Conservation (phyloP, 2,888 invertebrate species). For the Sinodicranocentrus sp. region DNA sequence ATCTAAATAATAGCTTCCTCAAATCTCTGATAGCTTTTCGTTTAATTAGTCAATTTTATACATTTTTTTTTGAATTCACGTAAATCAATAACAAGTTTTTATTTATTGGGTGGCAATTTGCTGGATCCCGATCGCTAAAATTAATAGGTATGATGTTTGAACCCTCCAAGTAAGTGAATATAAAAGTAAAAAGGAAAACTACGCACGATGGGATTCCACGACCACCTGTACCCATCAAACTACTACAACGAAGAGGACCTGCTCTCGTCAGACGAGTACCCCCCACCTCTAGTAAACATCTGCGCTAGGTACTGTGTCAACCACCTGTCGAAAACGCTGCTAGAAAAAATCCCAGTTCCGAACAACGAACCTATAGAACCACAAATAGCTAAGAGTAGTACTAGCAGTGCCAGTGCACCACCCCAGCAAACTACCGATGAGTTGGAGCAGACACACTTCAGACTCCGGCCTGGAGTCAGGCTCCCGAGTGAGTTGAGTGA, state of each 20-base stretch:
- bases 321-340: constrained; percentile 82
- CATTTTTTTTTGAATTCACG: no score
- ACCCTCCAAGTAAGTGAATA: no score
- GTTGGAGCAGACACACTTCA: constrained; percentile 79
- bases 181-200: no score
- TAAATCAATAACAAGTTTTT: no score
- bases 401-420: constrained; percentile 27
- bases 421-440: no score
- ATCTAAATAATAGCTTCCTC: no score
- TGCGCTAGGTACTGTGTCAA: constrained; percentile 81
- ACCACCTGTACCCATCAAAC: constrained; percentile 53
- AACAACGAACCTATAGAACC: constrained; percentile 26
- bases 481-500: constrained; percentile 87
- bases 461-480: constrained; percentile 82
- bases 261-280: constrained; percentile 48
- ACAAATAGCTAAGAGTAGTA: background rate
- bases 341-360: constrained; percentile 78
- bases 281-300: constrained; percentile 80
- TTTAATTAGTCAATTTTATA: no score
- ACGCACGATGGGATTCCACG: constrained; percentile 56
- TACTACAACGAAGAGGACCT: constrained; percentile 61
- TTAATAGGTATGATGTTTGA: no score
- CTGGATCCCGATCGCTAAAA: no score
- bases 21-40: no score
- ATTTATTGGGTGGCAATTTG: no score